Evolutionary conservation across 2,797 vertebrate genomes (phyloP).

Genomic region (Eulemur rubriventer): DNA sequence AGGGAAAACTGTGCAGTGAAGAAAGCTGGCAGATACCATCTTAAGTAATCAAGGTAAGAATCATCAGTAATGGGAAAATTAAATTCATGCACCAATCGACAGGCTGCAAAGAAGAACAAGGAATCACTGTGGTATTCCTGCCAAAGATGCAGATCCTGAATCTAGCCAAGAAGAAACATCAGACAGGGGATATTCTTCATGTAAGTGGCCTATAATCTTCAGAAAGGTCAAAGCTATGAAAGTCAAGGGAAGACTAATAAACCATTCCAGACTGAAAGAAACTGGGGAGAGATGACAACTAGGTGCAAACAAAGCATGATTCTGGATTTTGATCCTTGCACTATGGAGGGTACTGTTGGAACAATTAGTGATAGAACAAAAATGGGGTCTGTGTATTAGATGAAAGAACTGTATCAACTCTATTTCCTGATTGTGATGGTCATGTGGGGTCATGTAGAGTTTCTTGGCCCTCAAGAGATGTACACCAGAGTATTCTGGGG

Average conservation of each 20-base stretch:
- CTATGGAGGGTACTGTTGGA: rapidly evolving
- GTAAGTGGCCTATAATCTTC: not conserved
- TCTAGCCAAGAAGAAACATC: not conserved
- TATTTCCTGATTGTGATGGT: not conserved
- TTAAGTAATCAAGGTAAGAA: not conserved
- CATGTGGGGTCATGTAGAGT: not conserved
- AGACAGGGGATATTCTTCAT: not conserved
- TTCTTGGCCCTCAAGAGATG: not conserved
- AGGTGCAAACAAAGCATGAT: not conserved
- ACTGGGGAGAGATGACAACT: not conserved
- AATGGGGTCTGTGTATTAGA: not conserved
- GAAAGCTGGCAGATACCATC: not conserved
- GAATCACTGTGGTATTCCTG: not conserved
- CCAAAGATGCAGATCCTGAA: not conserved
- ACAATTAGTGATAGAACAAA: not conserved
- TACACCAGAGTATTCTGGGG: not conserved
- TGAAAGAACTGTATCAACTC: not conserved
- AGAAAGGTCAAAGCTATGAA: not conserved
- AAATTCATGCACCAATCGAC: not conserved
- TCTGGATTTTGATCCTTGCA: not conserved
- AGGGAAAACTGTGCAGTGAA: not conserved
- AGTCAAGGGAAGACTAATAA: not conserved
- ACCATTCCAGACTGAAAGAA: not conserved
- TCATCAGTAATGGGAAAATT: not conserved
- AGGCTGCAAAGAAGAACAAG: not conserved